These are phyloP conservation scores for Craniophora ligustri DNA, from an alignment of 2,888 invertebrate species.

Conservation along the genomic window DNA sequence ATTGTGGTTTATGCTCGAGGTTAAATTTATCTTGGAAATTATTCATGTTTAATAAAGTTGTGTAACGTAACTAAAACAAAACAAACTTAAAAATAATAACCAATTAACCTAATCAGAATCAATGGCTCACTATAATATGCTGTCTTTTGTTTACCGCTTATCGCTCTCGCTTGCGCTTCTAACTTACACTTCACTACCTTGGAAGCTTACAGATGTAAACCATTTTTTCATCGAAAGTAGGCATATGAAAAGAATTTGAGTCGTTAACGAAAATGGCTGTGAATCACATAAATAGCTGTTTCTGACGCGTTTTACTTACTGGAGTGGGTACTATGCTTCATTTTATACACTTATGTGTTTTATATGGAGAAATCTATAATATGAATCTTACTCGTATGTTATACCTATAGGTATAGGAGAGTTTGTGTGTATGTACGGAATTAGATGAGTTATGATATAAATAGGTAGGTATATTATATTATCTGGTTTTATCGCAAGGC, in stretches of 20 bases:
- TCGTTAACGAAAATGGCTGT: constrained; percentile 54
- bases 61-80: no score
- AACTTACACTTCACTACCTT: constrained; percentile 13
- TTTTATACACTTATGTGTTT: constrained; percentile 15
- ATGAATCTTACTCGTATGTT: no score
- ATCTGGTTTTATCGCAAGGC: no score
- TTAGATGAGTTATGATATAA: no score
- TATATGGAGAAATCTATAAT: constrained; percentile 6
- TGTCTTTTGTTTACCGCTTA: background rate
- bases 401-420: no score
- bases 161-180: constrained; percentile 24
- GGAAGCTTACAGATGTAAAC: constrained; percentile 60
- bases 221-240: constrained; percentile 63
- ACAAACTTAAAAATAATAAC: no score
- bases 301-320: constrained; percentile 43
- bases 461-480: no score
- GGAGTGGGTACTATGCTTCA: constrained; percentile 14
- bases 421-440: no score
- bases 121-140: no score
- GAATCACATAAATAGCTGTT: constrained; percentile 56
- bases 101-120: no score
- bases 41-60: no score
- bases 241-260: constrained; percentile 53
- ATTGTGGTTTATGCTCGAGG: no score
- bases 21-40: background rate